These are phyloP conservation scores for Pemphigus obesinymphae DNA, from an alignment of 1,140 invertebrate species.

Conservation along the genomic window DNA sequence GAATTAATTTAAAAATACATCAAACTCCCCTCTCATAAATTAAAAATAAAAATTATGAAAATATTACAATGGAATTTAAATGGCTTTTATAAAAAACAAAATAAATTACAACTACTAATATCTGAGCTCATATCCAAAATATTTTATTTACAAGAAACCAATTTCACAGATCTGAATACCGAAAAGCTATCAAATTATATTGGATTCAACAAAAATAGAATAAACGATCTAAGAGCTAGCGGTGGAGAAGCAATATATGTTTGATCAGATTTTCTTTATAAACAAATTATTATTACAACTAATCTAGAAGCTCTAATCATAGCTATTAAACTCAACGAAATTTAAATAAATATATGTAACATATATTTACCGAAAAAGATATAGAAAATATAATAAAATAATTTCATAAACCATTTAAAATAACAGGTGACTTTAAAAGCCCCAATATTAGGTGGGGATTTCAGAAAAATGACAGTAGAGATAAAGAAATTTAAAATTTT, in stretches of 20 bases:
- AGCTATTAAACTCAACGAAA: no score
- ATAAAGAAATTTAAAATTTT: no score
- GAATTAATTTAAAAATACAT: no score
- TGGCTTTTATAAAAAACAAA: not conserved
- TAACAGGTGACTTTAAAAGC: not conserved
- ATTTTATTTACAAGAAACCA: not conserved
- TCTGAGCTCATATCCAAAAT: not conserved
- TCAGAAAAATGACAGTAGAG: no score
- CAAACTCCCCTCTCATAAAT: not conserved
- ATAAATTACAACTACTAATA: conserved; percentile 6
- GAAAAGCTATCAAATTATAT: no score
- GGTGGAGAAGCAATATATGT: no score
- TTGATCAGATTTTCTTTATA: no score
- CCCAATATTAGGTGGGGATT: not conserved
- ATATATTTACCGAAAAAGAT: not conserved
- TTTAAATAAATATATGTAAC: not conserved
- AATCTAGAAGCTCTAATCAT: no score
- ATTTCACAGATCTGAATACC: no score
- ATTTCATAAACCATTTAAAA: not conserved
- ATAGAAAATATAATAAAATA: not conserved
- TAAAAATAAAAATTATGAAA: not conserved
- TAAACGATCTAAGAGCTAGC: no score
- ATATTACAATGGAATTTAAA: not conserved
- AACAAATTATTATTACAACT: no score
- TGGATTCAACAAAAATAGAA: no score